A percentile compares a stretch with the other conserved stretches of the same genome.
Conservation (phyloP, 2,113 vertebrate genomes). For the Taurulus bubalis region DNA sequence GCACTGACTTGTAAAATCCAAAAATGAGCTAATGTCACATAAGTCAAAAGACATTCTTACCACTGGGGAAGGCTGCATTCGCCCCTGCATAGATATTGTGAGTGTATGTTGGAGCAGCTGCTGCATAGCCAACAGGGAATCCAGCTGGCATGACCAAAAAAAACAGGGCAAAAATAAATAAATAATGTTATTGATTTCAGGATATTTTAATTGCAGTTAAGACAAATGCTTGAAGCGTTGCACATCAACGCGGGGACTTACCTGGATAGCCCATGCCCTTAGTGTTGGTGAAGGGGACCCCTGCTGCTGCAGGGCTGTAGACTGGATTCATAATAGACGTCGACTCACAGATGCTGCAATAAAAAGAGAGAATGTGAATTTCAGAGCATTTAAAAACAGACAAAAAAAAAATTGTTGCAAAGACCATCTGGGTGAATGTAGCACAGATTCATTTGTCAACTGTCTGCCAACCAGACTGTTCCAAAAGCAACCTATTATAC, state of each 20-base stretch:
- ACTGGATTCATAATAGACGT: constrained; percentile 95
- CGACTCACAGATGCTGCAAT: constrained; percentile 63
- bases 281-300: constrained; percentile 95
- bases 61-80: constrained; percentile 92
- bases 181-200: not conserved
- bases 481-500: not conserved
- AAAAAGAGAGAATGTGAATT: constrained; percentile 3
- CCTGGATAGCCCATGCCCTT: constrained; percentile 98
- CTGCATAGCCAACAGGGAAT: constrained; percentile 94
- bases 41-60: constrained; percentile 72
- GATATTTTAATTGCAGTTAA: not conserved
- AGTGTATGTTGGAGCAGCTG: constrained; percentile 93
- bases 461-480: not conserved
- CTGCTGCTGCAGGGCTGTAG: constrained; percentile 96
- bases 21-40: not conserved
- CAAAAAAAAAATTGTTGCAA: not conserved
- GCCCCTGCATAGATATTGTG: constrained; percentile 93
- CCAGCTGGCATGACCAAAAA: constrained; percentile 82
- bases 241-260: constrained; percentile 51
- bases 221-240: not conserved
- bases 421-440: not conserved
- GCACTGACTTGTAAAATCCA: not conserved
- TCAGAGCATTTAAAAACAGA: not conserved
- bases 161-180: not conserved
- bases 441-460: not conserved